phyloP scores from a whole-genome alignment of 2,113 vertebrate species.

The Myotis davidii region DNA sequence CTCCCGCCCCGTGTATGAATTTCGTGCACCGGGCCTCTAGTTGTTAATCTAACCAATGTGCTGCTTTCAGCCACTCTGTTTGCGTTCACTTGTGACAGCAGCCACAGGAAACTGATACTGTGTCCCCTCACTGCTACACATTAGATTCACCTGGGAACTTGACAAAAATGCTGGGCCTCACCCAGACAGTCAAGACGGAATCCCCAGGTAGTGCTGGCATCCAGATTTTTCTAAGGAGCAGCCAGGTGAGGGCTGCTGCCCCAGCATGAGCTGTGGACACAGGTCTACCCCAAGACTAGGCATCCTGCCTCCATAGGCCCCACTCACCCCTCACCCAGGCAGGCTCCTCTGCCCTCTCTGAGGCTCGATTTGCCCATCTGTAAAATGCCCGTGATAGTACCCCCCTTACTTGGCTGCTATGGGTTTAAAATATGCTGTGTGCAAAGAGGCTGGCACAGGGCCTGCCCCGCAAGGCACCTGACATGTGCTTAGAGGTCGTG shows the following conservation, averaged over 20 bases:
- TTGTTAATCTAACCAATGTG: not conserved
- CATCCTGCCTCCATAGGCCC: not conserved
- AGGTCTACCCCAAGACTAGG: not conserved
- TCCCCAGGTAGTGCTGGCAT: not conserved
- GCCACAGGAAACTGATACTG: not conserved
- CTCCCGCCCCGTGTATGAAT: too few relatives aligned
- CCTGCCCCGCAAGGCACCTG: not conserved
- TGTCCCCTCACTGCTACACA: not conserved
- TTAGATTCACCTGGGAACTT: not conserved
- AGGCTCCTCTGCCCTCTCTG: not conserved
- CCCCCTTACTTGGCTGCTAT: not conserved
- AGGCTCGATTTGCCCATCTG: not conserved
- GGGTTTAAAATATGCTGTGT: not conserved
- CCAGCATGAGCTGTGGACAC: not conserved
- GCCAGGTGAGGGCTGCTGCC: not conserved
- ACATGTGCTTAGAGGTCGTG: not conserved
- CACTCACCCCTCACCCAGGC: rapidly evolving
- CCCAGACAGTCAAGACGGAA: not conserved
- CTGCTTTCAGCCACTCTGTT: not conserved
- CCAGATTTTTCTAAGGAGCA: not conserved
- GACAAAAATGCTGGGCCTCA: not conserved
- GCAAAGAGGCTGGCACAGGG: too few relatives aligned
- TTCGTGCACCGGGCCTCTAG: too few relatives aligned
- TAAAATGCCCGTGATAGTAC: not conserved
- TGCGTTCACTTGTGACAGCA: not conserved